Conservation (phyloP, 1,140 invertebrate species). For the Brachionus paranguensis region DNA sequence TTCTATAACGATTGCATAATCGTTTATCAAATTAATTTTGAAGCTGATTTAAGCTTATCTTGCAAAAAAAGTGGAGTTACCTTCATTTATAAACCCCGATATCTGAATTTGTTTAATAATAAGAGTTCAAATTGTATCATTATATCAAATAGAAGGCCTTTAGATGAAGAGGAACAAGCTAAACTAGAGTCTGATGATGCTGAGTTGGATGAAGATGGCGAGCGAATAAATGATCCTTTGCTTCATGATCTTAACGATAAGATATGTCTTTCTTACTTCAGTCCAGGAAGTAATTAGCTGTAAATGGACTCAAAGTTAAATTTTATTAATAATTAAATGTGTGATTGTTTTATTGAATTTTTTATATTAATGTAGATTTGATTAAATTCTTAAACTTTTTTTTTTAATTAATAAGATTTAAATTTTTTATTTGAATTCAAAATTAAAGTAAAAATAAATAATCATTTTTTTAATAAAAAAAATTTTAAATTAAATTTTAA, state of each 20-base stretch:
- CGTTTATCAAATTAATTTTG: constrained; percentile 19
- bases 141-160: constrained; percentile 29
- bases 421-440: background rate
- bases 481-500: background rate
- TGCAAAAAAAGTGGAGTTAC: constrained; percentile 8
- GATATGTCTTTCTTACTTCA: constrained; percentile 34
- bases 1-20: constrained; percentile 38
- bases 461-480: background rate
- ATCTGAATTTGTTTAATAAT: constrained; percentile 25
- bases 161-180: constrained; percentile 5
- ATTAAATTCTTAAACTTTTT: background rate
- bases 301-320: background rate
- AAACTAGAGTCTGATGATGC: background rate
- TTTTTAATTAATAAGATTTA: background rate
- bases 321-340: background rate
- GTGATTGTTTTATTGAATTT: background rate
- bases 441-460: background rate
- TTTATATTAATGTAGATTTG: background rate
- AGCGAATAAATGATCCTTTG: background rate
- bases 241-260: constrained; percentile 32
- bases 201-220: background rate
- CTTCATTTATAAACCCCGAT: constrained; percentile 34
- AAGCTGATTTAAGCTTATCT: background rate
- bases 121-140: constrained; percentile 27
- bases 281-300: constrained; percentile 10